These are phyloP conservation scores for Megalops atlanticus DNA, from an alignment of 2,113 vertebrate species.

Conservation along the genomic window DNA sequence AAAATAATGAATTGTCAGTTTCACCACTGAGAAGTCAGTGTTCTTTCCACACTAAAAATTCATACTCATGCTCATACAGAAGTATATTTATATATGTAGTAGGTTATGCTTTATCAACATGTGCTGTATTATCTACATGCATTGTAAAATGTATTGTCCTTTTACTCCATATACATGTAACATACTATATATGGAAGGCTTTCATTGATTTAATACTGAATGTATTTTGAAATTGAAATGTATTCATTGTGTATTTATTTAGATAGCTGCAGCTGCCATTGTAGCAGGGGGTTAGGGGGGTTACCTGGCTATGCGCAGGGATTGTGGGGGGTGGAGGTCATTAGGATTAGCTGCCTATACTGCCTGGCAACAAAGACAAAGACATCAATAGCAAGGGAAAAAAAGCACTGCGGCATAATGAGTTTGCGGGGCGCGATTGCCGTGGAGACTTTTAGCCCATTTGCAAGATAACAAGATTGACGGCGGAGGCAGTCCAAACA, in stretches of 20 bases:
- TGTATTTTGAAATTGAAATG: not conserved
- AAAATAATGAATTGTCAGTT: no score
- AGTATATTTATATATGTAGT: no score
- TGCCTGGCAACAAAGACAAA: conserved; percentile 25
- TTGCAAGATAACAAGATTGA: conserved; percentile 65
- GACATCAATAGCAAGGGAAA: conserved; percentile 51
- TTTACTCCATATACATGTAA: no score
- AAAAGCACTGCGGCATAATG: conserved; percentile 62
- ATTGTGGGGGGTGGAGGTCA: conserved; percentile 39
- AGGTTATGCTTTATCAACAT: no score
- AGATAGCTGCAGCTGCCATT: conserved; percentile 12
- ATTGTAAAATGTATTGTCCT: no score
- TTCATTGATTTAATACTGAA: no score
- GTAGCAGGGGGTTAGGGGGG: conserved; percentile 45
- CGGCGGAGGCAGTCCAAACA: conserved; percentile 50
- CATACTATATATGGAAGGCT: no score
- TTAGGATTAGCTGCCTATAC: conserved; percentile 49
- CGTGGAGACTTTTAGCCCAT: conserved; percentile 50
- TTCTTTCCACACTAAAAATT: no score
- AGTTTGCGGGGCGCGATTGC: conserved; percentile 58
- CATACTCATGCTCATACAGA: no score
- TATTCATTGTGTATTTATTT: conserved; percentile 20
- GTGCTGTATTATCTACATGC: no score
- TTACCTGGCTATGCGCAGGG: no score
- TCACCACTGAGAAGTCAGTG: no score